Conservation (phyloP, 2,888 invertebrate species). For the Ecdyonurus torrentis region DNA sequence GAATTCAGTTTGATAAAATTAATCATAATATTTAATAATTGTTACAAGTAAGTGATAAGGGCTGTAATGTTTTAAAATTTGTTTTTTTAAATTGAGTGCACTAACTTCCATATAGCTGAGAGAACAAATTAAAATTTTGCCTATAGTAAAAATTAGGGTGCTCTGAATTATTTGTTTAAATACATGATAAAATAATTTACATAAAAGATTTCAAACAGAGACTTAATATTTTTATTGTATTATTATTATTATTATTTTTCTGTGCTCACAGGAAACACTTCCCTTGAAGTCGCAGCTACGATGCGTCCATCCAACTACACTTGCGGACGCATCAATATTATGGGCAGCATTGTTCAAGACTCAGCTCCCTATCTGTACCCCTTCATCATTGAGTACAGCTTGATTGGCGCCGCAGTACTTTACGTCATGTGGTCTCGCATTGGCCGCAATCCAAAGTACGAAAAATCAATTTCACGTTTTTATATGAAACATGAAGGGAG, state of each 20-base stretch:
- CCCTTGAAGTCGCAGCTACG: not conserved
- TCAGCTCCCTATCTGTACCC: slow-evolving; percentile 91
- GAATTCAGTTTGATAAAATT: no score
- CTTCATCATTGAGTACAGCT: slow-evolving; percentile 88
- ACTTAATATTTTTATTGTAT: not conserved
- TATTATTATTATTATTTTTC: not conserved
- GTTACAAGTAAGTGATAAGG: no score
- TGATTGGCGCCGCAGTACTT: slow-evolving; percentile 87
- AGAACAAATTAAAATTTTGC: not conserved
- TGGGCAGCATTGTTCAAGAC: slow-evolving; percentile 84
- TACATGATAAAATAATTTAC: not conserved
- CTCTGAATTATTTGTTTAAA: not conserved
- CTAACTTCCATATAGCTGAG: not conserved
- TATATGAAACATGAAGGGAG: no score
- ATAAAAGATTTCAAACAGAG: no score
- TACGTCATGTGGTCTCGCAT: slow-evolving; percentile 96
- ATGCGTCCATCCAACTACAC: slow-evolving; percentile 16
- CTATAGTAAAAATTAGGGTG: not conserved
- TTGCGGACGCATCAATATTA: slow-evolving; percentile 75
- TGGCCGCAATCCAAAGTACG: slow-evolving; percentile 67
- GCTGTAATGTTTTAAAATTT: not conserved
- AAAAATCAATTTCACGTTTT: no score
- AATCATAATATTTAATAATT: no score
- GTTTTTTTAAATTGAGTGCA: not conserved
- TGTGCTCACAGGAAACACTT: not conserved